Percentiles rank a stretch among this genome's conserved stretches.
phyloP scores from a whole-genome alignment of 2,113 vertebrate species.

The Isurus oxyrinchus region DNA sequence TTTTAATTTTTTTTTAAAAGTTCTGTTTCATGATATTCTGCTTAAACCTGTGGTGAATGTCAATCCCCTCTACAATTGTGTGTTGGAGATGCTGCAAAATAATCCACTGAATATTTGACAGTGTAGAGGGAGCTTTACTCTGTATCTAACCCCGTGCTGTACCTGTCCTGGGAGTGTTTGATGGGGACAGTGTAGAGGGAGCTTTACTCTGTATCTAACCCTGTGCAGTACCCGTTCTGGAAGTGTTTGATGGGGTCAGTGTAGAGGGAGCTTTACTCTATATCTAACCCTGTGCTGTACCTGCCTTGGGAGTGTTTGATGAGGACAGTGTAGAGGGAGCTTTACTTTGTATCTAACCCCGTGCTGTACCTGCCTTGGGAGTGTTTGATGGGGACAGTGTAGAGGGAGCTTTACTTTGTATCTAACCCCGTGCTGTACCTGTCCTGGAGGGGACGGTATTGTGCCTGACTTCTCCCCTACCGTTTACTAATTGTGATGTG shows the following conservation, averaged over 20 bases:
- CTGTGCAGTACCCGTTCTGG: neutral
- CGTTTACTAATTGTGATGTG: neutral
- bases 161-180: neutral
- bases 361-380: neutral
- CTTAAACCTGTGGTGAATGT: neutral
- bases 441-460: neutral
- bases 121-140: neutral
- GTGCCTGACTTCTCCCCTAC: too few relatives aligned
- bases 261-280: neutral
- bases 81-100: neutral
- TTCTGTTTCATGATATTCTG: neutral
- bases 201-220: neutral
- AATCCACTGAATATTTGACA: neutral
- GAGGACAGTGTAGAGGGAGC: neutral
- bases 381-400: neutral
- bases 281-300: neutral
- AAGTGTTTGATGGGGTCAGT: neutral
- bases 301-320: neutral
- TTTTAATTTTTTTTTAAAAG: neutral
- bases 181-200: neutral
- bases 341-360: neutral
- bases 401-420: neutral
- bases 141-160: neutral
- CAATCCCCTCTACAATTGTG: neutral
- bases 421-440: neutral